These are phyloP conservation scores for Erebia palarica DNA, from an alignment of 2,888 invertebrate genomes.

Conservation along the genomic window DNA sequence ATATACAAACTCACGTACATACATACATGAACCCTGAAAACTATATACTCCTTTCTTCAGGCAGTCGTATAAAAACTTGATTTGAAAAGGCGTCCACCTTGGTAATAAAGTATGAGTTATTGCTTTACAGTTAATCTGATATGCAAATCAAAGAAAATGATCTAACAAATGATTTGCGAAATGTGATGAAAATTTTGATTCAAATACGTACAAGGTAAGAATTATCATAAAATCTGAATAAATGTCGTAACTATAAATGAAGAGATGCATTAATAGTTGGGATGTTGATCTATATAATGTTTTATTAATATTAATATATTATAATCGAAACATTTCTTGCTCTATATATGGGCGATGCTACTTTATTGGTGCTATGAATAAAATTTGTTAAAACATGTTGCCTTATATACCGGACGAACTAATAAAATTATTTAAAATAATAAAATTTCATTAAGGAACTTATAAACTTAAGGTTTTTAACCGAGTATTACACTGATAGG, in stretches of 20 bases:
- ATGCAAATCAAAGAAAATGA: slow-evolving; percentile 36
- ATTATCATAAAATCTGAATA: slow-evolving; percentile 14
- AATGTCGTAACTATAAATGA: slow-evolving; percentile 8
- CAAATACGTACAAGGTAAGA: slow-evolving; percentile 15
- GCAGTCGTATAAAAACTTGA: not conserved
- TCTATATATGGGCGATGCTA: slow-evolving; percentile 13
- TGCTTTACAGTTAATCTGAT: slow-evolving; percentile 15
- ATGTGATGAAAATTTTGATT: slow-evolving; percentile 23
- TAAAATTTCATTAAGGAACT: not conserved
- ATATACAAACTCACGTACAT: too few relatives aligned
- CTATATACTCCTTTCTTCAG: too few relatives aligned
- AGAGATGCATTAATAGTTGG: slow-evolving; percentile 2
- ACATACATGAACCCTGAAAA: too few relatives aligned
- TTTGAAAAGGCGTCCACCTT: slow-evolving; percentile 27
- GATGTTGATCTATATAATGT: slow-evolving; percentile 3
- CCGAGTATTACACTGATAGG: too few relatives aligned
- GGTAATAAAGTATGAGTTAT: slow-evolving; percentile 12
- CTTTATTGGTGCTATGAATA: slow-evolving; percentile 6
- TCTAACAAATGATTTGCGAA: slow-evolving; percentile 31
- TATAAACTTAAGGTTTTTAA: too few relatives aligned
- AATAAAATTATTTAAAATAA: not conserved
- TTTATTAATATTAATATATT: slow-evolving; percentile 15
- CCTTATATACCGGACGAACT: not conserved
- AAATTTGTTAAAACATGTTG: not conserved
- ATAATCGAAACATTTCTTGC: slow-evolving; percentile 19